Evolutionary conservation across 2,888 invertebrate species (phyloP), one percentile per base, ranked within the genome.

Genomic region (Trichacis sp.): DNA sequence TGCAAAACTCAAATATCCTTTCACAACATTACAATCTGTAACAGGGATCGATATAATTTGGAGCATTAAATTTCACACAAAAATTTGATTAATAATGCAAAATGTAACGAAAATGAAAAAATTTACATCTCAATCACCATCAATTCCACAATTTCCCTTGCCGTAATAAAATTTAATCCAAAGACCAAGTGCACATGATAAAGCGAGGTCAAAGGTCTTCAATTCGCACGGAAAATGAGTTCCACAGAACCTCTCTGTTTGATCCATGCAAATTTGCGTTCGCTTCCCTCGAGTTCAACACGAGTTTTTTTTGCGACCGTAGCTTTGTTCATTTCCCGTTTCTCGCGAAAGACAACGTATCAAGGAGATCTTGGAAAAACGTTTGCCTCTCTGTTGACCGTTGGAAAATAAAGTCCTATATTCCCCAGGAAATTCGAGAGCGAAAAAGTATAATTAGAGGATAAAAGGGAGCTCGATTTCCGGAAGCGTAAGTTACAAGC

Each of bases 201-300:
- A 14, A 15, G 40, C 40, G 14, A 15, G 15, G 40, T 40, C 40
- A 40, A 40, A 15, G 15, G 40, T 40, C 40, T 14, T 36, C 36
- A 15, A 40, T 40, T 40, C 40, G 12, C 8, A 15, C n/a, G n/a
- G n/a, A n/a, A n/a, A n/a, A n/a, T n/a, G n/a, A n/a, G n/a, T n/a
- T n/a, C n/a, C n/a, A n/a, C n/a, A n/a, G n/a, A n/a, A 43, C 43
- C 19, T 18, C 15, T 43, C 43, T 43, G 43, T 43, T 43, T 43
- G 19, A 43, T 43, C 43, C n/a, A 19, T 19, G 43, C 43, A 43
- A 43, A 43, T 43, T 43, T 43, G 43, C 43, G 18, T 43, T 43
- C 11, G 43, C 43, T 19, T 3, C 15, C 18, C 19, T 19, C 19
- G 19, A 3, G 17, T 43, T 43, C 18, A 5, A 33, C 33, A 19